Evolutionary conservation across 1,140 invertebrate genomes (phyloP).

Genomic region (Oscheius sp.): DNA sequence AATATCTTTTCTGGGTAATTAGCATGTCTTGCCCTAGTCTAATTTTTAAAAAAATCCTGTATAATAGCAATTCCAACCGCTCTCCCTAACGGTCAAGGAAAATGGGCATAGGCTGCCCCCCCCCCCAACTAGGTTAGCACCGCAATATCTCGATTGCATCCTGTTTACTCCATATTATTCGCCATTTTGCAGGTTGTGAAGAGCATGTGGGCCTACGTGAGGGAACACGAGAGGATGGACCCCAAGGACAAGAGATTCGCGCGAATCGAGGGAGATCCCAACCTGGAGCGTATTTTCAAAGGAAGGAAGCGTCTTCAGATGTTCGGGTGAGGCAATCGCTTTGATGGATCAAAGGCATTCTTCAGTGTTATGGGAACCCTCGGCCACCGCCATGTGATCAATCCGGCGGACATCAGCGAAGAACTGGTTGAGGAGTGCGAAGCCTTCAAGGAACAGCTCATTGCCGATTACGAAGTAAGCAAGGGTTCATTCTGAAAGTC

Average conservation of each 20-base stretch:
- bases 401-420: background rate
- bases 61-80: too few species aligned
- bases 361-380: background rate
- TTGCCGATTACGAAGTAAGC: background rate
- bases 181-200: slow-evolving; percentile 2
- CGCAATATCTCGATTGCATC: background rate
- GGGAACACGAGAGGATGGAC: background rate
- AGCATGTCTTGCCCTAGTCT: too few species aligned
- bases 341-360: background rate
- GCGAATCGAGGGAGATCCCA: background rate
- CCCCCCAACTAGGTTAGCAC: too few species aligned
- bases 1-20: too few species aligned
- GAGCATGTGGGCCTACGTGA: background rate
- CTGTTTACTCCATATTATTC: background rate
- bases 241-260: slow-evolving; percentile 13
- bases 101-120: too few species aligned
- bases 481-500: too few species aligned
- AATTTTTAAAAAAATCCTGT: too few species aligned
- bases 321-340: background rate
- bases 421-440: background rate
- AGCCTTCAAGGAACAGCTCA: background rate
- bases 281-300: background rate
- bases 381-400: background rate
- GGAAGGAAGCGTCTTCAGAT: background rate
- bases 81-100: too few species aligned